Percentiles rank a stretch among this genome's conserved stretches.
phyloP scores from a whole-genome alignment of 2,113 vertebrate species.

The Bolborhynchus lineola region DNA sequence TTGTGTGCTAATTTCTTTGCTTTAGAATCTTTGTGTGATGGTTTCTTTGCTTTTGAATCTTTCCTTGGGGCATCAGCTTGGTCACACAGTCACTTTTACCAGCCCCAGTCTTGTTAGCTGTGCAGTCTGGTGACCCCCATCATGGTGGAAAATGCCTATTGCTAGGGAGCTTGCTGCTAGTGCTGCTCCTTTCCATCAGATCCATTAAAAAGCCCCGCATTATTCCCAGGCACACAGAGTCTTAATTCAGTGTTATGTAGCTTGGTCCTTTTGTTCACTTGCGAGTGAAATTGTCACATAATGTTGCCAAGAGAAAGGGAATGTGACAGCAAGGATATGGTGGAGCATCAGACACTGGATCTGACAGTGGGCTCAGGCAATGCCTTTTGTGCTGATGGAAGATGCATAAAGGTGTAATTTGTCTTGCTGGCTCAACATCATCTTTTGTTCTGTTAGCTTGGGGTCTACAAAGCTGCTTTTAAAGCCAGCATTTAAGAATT shows the following conservation, averaged over 20 bases:
- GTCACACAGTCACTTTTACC: background rate
- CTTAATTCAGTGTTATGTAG: background rate
- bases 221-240: background rate
- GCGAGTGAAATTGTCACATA: conserved; percentile 22
- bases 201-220: background rate
- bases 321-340: background rate
- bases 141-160: background rate
- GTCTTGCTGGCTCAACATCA: background rate
- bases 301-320: background rate
- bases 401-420: background rate
- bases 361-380: background rate
- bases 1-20: background rate
- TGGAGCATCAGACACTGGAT: background rate
- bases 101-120: background rate
- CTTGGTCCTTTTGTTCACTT: background rate
- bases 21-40: background rate
- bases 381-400: background rate
- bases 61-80: background rate
- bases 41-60: background rate
- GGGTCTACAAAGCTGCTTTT: background rate
- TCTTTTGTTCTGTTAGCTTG: background rate
- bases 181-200: background rate
- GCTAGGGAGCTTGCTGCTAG: background rate
- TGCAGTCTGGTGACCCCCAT: background rate
- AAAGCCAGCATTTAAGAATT: background rate